phyloP scores from a whole-genome alignment of 2,113 vertebrate genomes.

The Macrotus californicus region DNA sequence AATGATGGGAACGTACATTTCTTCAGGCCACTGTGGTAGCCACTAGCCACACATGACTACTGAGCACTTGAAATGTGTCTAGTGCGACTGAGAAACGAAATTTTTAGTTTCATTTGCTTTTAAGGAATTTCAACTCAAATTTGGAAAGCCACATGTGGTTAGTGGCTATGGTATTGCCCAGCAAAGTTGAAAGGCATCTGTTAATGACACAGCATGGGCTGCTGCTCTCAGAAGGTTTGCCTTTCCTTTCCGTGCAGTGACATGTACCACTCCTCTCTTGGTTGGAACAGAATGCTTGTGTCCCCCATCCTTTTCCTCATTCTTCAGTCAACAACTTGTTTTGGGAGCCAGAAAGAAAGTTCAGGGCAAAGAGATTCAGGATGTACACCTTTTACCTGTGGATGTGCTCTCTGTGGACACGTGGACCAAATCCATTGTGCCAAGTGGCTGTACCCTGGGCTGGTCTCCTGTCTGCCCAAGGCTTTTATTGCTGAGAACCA shows the following conservation, averaged over 20 bases:
- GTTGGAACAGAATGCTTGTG: neutral
- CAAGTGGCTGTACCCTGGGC: accelerated
- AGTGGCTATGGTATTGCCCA: accelerated
- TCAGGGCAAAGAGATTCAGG: neutral
- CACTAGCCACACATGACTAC: neutral
- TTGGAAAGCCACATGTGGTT: neutral
- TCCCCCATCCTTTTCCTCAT: neutral
- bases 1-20: neutral
- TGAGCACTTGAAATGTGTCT: neutral
- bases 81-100: neutral
- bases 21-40: neutral
- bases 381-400: neutral
- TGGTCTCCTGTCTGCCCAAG: neutral
- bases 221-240: accelerated
- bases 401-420: neutral
- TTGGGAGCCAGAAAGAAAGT: neutral
- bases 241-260: neutral
- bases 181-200: accelerated
- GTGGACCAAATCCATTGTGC: neutral
- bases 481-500: neutral
- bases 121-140: neutral
- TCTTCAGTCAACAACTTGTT: neutral
- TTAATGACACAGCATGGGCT: accelerated
- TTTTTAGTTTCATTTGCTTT: neutral
- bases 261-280: accelerated